Base-by-base conservation (phyloP, 1,140 invertebrate genomes). In the Saxidomus purpurata region DNA sequence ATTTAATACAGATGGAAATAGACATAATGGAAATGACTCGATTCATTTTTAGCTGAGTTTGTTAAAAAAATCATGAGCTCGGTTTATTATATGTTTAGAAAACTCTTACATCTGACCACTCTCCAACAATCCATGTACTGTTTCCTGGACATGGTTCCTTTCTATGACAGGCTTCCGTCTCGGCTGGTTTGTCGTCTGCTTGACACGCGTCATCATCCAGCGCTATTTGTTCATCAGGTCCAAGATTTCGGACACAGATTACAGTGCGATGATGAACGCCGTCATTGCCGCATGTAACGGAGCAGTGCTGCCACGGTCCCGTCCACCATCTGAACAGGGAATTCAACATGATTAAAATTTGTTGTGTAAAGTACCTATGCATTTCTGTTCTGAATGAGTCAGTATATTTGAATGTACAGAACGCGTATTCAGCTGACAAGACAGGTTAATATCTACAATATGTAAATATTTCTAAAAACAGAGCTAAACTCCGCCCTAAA, bases 241-340 rank as follows among this genome's bases (percentile, higher is more conserved):
- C 96, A 4, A 96, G 95, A 15, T 93, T 95, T 1, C 96, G 93
- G 1, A 98, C 97, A 93, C 98, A 98, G 94, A 98, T 97, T 0
- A 98, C 97, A 22, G 97, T 97, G 40, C 98, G 95, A 11, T 97
- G 96, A 47, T 97, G 96, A 25, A 97, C 95, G 17, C 96, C 96
- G 0, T 96, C 96, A 0, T 96, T 93, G 8, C 97, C 97, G 93
- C 98, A 98, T 0, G 97, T 97, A 0, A 97, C 96, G 1, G 98
- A 97, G 92, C 98, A 98, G 89, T 97, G 97, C 92, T 98, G 97
- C 98, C 98, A 98, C 0, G 97, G 97, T 0, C 98, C 98, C 6
- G 97, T 96, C 97, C 97, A 98, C 98, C 98, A 98, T 92, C 97
- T 97, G 76, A n/a, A 87, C 81, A 40, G 47, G 55, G n/a, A 22